A percentile compares a stretch with the other conserved stretches of the same genome.
Conservation (phyloP, 2,113 vertebrate genomes). For the Spilogale gracilis region DNA sequence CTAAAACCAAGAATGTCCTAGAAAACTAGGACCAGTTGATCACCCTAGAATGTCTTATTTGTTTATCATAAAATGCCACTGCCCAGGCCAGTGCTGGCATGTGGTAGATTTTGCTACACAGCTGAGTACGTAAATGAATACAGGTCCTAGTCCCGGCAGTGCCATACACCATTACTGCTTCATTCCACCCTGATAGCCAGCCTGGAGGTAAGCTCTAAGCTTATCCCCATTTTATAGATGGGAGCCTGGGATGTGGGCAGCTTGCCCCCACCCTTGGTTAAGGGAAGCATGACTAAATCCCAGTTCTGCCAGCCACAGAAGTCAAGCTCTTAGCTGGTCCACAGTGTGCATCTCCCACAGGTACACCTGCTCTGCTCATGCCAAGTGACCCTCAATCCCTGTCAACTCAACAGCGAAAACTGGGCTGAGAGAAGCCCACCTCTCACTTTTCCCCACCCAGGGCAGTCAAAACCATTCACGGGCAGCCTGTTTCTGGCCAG, state of each 20-base stretch:
- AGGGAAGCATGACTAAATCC: too few relatives aligned
- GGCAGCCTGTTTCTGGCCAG: background rate
- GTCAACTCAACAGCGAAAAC: background rate
- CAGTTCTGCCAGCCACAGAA: background rate
- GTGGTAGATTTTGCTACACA: accelerated
- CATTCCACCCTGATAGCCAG: too few relatives aligned
- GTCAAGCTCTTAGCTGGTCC: too few relatives aligned
- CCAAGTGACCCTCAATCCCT: background rate
- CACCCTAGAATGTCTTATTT: background rate
- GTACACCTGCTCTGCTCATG: background rate
- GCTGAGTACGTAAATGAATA: accelerated
- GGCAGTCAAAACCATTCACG: background rate
- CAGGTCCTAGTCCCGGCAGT: background rate
- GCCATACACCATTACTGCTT: background rate
- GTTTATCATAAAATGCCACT: background rate
- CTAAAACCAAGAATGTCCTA: background rate
- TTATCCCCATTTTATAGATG: background rate
- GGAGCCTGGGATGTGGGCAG: background rate
- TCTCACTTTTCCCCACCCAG: background rate
- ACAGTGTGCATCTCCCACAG: background rate
- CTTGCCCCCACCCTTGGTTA: background rate
- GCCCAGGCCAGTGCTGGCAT: background rate
- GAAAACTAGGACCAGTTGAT: background rate
- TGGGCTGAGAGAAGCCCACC: background rate
- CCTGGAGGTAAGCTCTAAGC: background rate